Evolutionary conservation across 2,797 vertebrate genomes (phyloP), one percentile per base, ranked within the genome.

Genomic region (Rhynchotus rufescens): DNA sequence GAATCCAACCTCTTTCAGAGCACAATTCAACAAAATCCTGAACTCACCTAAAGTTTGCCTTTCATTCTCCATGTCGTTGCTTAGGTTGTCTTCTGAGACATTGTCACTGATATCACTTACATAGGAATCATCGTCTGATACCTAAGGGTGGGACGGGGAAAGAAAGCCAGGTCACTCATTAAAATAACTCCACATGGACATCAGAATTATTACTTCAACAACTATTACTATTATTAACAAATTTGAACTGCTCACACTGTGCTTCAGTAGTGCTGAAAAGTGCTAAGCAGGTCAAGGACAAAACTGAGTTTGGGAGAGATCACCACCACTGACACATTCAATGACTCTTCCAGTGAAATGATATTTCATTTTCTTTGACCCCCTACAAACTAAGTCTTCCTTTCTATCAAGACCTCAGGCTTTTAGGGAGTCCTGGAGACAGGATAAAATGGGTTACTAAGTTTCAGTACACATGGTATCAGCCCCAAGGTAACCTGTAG

Each of bases 51-150:
- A 95, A 25, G 97, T 98, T 80, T 98, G 98, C 75, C 97, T 97
- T 96, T 98, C 98, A 91, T 96, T 98, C 84, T 99, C 99, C 36
- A 97, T 97, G 67, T 99, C 98, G 25, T 98, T 99, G 96, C 98
- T 98, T 90, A 99, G 98, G 97, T 99, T 99, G 96, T 99, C 99
- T 97, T 99, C 98, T 47, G 99, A 99, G 92, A 98, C 97, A 84
- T 99, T 99, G 96, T 99, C 99, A 96, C 99, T 99, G 94, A 99
- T 97, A 96, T 99, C 99, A 90, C 99, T 99, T 91, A 98, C 98
- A 49, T 99, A 99, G 1, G 99, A 99, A 88, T 99, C 99, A 96
- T 99, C 99, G 64, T 99, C 99, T 4, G 99, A 99, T 84, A 97
- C 98, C 99, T 99, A 75, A 95, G 95, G 49, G 47, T 57, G 25